Evolutionary conservation across 2,797 vertebrate species (phyloP), one percentile per base, ranked within the genome.

Genomic region (Myotis findleyi): DNA sequence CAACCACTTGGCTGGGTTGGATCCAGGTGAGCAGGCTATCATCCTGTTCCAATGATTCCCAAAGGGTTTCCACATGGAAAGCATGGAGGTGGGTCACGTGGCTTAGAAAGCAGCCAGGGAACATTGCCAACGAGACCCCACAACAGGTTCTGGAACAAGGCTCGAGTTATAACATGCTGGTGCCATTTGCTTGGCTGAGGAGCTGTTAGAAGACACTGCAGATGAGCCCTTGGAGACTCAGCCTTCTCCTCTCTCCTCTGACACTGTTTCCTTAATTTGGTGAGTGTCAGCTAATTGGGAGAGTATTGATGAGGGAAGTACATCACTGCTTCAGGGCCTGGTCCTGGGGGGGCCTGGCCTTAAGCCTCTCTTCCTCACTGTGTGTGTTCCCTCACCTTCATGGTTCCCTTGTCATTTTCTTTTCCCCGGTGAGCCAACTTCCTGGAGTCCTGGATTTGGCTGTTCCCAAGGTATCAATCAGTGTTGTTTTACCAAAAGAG

Each of bases 231-330:
- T 18, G 9, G 86, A 87, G 71, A 4, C 12, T 33, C 68, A 72
- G 64, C 64, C 69, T 93, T 72, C 71, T 79, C 68, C 25, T 41
- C 55, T 79, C 41, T 76, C 55, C 51, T 86, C 85, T 80, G 55
- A 66, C 25, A 23, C 47, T 21, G 66, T 90, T 86, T 92, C 92
- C 92, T 95, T 95, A 87, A 87, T 77, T 92, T 87, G 62, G 55
- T 30, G 51, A 94, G 64, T 87, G 90, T 73, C 41, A 21, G 68
- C 96, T 96, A 94, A 93, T 88, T 94, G 94, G 93, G 85, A 80
- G 84, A 87, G 92, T 89, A 82, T 91, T 95, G 95, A 96, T 97
- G 89, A 93, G 93, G 82, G 92, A 92, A 88, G 51, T 76, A 55
- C 83, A 93, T 86, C 41, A 18, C 38, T 79, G n/a, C 66, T 64